Conservation (phyloP, 2,888 invertebrate genomes). For the Folsomia manolachei region DNA sequence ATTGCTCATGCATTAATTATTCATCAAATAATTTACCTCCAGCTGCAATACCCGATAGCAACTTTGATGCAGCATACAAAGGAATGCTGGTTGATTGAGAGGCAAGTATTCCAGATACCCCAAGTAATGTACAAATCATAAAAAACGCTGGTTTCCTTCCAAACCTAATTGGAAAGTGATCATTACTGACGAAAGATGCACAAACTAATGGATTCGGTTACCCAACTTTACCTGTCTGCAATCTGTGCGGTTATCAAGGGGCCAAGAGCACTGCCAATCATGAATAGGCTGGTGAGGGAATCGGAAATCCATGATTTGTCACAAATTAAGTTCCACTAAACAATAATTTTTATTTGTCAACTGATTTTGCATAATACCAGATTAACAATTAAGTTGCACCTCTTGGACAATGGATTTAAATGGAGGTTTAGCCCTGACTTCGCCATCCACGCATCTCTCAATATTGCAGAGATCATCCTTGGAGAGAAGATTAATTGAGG, state of each 20-base stretch:
- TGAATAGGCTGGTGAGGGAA: slow-evolving; percentile 41
- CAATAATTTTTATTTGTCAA: no score
- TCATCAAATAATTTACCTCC: no score
- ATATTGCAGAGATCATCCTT: slow-evolving; percentile 22
- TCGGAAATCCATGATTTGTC: slow-evolving; percentile 44
- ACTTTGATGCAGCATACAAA: slow-evolving; percentile 38
- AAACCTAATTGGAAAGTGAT: no score
- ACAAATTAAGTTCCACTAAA: slow-evolving; percentile 43
- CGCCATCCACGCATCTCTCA: slow-evolving; percentile 19
- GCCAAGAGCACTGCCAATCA: slow-evolving; percentile 42
- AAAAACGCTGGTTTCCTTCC: slow-evolving; percentile 42
- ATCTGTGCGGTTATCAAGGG: slow-evolving; percentile 39
- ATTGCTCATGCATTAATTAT: neutral
- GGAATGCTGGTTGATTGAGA: slow-evolving; percentile 31
- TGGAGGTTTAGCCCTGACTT: slow-evolving; percentile 8
- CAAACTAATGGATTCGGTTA: neutral
- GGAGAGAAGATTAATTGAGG: slow-evolving; percentile 15
- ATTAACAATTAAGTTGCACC: no score
- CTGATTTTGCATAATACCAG: no score
- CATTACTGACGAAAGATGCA: neutral
- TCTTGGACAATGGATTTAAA: slow-evolving; percentile 44
- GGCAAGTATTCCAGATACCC: slow-evolving; percentile 38
- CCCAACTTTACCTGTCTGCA: slow-evolving; percentile 30
- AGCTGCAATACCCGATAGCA: slow-evolving; percentile 43
- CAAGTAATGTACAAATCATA: slow-evolving; percentile 35